Evolutionary conservation across 2,888 invertebrate genomes (phyloP), one percentile per base, ranked within the genome.

Genomic region (Diaperis boleti): DNA sequence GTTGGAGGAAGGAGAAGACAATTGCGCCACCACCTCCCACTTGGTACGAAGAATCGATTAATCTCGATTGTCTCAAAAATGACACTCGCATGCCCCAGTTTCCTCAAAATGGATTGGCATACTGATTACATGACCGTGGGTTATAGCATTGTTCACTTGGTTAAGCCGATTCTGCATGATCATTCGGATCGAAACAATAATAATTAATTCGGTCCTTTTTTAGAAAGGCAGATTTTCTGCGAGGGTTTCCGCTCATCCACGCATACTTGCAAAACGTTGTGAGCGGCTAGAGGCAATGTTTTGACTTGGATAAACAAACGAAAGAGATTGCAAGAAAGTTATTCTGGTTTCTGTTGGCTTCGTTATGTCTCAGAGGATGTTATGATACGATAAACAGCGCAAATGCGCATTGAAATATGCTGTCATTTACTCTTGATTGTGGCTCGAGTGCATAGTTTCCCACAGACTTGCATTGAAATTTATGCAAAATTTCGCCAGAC

Each of bases 241-340:
- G 29, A 18, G 22, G 22, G 20, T 42, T 42, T 42, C 42, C 22
- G 20, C 15, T 42, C 39, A 17, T 39, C 39, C 39, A 39, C 39
- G 39, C 39, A 15, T 6, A 47, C 15, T 26, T 47, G 47, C 31
- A 13, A 29, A 47, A 47, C 47, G 14, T 47, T 31, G 17, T 7
- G 8, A 10, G 8, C 1, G 10, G 7, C 47, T 26, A 31, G 31
- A 13, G 47, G 31, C 47, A 47, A 47, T 49, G 33, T 49, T 49
- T 49, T 33, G 33, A 49, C 49, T 49, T n/a, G 3, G n/a, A 14
- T 22, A 52, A 52, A 52, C 39, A 52, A 52, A 52, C 35, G 18
- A 37, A 50, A 20, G 26, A 47, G 26, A 44, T 44, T 26, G 13
- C 35, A 15, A 35, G 37, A 50, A 50, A 52, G 33, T 49, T 49